A percentile compares a stretch with the other conserved stretches of the same genome.
phyloP scores from a whole-genome alignment of 2,113 vertebrate species.

The Sterrhoptilus dennistouni region DNA sequence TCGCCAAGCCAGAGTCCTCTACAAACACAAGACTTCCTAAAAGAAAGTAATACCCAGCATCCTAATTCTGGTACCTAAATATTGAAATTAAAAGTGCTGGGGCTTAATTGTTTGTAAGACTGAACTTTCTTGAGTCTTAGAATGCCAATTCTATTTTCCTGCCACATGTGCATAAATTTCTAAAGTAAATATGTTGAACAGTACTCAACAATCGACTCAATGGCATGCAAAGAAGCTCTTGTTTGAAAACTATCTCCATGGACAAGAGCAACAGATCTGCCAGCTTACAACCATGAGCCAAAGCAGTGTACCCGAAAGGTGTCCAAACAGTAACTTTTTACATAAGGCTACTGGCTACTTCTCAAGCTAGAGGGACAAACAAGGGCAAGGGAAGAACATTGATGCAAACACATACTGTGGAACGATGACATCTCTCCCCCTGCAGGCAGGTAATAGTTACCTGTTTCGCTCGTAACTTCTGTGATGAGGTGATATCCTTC shows the following conservation, averaged over 20 bases:
- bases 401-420: fast-evolving
- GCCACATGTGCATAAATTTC: not conserved
- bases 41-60: not conserved
- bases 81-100: not conserved
- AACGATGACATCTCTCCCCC: not conserved
- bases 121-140: not conserved
- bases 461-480: slow-evolving; percentile 89
- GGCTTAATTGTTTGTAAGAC: not conserved
- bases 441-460: slow-evolving; percentile 51
- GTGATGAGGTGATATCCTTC: slow-evolving; percentile 81
- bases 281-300: not conserved
- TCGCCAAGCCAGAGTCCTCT: not conserved
- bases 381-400: not conserved
- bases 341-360: not conserved
- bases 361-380: fast-evolving
- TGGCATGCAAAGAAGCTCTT: not conserved
- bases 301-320: not conserved
- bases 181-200: not conserved
- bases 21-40: not conserved
- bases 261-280: not conserved
- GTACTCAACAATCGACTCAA: not conserved
- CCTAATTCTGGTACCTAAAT: not conserved
- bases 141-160: not conserved
- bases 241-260: not conserved
- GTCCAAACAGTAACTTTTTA: not conserved